Percentiles rank a stretch among this genome's conserved stretches.
phyloP scores from a whole-genome alignment of 1,140 invertebrate species.

The Galleria mellonella region DNA sequence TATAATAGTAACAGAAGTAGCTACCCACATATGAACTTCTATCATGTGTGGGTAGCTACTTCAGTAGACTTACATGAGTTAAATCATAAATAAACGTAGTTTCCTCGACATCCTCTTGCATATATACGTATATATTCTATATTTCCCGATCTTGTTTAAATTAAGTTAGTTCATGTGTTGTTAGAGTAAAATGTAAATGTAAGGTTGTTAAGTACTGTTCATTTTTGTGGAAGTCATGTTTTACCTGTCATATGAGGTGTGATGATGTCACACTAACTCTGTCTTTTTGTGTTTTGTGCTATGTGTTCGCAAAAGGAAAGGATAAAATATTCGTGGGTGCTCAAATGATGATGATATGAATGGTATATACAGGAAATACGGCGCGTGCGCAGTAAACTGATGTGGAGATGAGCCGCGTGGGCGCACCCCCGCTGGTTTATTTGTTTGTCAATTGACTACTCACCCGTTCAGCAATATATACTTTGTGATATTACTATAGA shows the following conservation, averaged over 20 bases:
- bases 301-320: conserved; percentile 17
- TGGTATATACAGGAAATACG: conserved; percentile 56
- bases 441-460: conserved; percentile 43
- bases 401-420: conserved; percentile 58
- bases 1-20: too few species aligned
- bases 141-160: too few species aligned
- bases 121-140: too few species aligned
- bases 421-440: conserved; percentile 50
- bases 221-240: too few species aligned
- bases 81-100: too few species aligned
- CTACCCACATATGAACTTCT: too few species aligned
- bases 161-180: too few species aligned
- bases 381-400: conserved; percentile 58
- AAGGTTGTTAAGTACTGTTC: too few species aligned
- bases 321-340: conserved; percentile 31
- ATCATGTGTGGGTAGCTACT: too few species aligned
- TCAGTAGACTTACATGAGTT: too few species aligned
- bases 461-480: conserved; percentile 11
- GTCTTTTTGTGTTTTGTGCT: conserved; percentile 2
- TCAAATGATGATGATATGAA: conserved; percentile 33
- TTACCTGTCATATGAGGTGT: not conserved
- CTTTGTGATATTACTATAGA: not conserved
- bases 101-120: too few species aligned
- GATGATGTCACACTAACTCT: conserved; percentile 14
- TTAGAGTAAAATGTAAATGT: too few species aligned